A percentile compares a stretch with the other conserved stretches of the same genome.
Conservation (phyloP, 2,797 vertebrate species). For the Poecile montanus region DNA sequence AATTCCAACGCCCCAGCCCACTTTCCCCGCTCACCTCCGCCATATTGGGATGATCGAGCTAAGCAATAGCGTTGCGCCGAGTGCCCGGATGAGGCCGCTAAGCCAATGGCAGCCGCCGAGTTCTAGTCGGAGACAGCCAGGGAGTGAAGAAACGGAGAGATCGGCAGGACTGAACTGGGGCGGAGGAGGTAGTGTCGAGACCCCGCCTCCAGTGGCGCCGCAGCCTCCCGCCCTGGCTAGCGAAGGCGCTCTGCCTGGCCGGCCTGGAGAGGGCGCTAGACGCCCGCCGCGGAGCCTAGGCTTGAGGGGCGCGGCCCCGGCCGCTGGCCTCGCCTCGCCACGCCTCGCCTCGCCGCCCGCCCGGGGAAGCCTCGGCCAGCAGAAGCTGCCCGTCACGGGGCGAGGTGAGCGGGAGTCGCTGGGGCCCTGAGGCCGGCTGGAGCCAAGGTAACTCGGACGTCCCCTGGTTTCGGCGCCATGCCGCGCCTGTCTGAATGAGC, state of each 20-base stretch:
- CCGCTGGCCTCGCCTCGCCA: not conserved
- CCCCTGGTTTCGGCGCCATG: not conserved
- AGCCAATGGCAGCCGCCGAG: constrained; percentile 83
- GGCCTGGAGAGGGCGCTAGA: not conserved
- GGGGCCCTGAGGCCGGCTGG: not conserved
- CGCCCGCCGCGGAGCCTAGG: not conserved
- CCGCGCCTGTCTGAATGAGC: not conserved
- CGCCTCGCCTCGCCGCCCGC: not conserved
- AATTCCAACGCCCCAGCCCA: constrained; percentile 77
- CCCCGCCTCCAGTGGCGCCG: constrained; percentile 15
- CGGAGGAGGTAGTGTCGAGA: not conserved
- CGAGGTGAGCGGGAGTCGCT: not conserved
- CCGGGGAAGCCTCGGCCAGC: not conserved
- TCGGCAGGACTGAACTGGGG: not conserved
- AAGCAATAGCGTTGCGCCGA: constrained; percentile 82
- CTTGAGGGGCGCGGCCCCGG: not conserved
- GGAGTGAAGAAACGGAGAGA: not conserved
- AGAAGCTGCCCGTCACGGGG: not conserved
- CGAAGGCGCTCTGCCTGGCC: not conserved
- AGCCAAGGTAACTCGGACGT: not conserved
- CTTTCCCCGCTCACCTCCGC: constrained; percentile 98
- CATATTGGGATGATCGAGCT: constrained; percentile 94
- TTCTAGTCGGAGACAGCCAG: not conserved
- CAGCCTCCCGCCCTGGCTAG: not conserved
- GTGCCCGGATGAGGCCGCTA: constrained; percentile 89